Conservation (phyloP, 30 jellyfish, hydroid and myxozoan species). For the Catostylus mosaicus region DNA sequence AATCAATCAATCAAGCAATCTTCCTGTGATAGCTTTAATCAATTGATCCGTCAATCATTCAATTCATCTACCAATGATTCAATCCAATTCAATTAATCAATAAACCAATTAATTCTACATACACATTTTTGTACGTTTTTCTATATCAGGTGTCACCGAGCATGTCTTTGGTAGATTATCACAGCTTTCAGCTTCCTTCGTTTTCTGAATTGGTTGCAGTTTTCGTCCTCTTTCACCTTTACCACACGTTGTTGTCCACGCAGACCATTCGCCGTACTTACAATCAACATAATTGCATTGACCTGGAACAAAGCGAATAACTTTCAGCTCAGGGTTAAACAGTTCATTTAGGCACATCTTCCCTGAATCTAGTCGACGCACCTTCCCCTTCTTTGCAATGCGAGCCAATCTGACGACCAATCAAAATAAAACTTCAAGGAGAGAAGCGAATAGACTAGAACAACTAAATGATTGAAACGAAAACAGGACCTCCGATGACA, state of each 20-base stretch:
- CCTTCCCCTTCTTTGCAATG: too few species aligned
- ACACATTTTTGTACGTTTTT: constrained; percentile 29
- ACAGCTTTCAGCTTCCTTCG: constrained; percentile 26
- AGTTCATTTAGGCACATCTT: too few species aligned
- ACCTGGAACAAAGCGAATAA: constrained; percentile 36
- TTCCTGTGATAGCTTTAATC: not conserved
- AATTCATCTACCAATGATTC: not conserved
- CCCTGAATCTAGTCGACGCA: too few species aligned
- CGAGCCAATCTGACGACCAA: too few species aligned
- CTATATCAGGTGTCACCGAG: constrained; percentile 19
- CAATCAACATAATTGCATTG: constrained; percentile 48
- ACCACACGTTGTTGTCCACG: constrained; percentile 53
- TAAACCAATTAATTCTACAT: not conserved
- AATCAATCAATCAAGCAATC: not conserved
- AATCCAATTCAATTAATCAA: not conserved
- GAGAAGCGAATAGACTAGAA: too few species aligned
- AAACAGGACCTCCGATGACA: too few species aligned
- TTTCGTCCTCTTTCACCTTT: constrained; percentile 46
- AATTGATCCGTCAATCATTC: not conserved
- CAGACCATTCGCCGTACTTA: constrained; percentile 49
- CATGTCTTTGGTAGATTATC: constrained; percentile 25
- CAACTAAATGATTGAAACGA: too few species aligned
- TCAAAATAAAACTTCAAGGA: too few species aligned
- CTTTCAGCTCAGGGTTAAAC: too few species aligned
- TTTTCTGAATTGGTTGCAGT: constrained; percentile 29